A percentile compares a stretch with the other conserved stretches of the same genome.
phyloP scores from a whole-genome alignment of 2,888 invertebrate genomes.

The Busseola fusca region DNA sequence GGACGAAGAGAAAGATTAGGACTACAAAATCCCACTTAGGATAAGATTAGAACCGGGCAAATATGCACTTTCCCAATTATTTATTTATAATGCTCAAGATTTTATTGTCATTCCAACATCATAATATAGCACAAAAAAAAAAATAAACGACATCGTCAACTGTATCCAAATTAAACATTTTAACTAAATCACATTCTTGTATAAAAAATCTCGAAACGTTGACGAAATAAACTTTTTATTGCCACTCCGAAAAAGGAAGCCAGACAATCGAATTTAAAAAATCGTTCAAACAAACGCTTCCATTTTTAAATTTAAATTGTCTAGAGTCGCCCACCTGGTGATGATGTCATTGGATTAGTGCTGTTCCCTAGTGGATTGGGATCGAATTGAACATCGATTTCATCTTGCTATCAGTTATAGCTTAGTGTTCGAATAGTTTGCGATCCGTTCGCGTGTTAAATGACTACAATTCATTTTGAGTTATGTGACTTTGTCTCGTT shows the following conservation, averaged over 20 bases:
- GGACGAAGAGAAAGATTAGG: no score
- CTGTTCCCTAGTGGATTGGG: conserved; percentile 68
- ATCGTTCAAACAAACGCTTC: conserved; percentile 54
- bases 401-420: conserved; percentile 55
- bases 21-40: not conserved
- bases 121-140: conserved; percentile 22
- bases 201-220: conserved; percentile 38
- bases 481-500: conserved; percentile 84
- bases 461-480: conserved; percentile 82
- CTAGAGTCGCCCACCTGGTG: conserved; percentile 67
- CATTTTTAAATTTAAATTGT: conserved; percentile 69
- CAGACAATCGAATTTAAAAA: conserved; percentile 60
- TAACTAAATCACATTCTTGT: conserved; percentile 28
- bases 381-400: conserved; percentile 74
- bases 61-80: conserved; percentile 10
- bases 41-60: not conserved
- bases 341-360: conserved; percentile 76
- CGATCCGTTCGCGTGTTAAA: conserved; percentile 81
- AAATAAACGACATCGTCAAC: conserved; percentile 18
- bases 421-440: conserved; percentile 64
- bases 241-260: conserved; percentile 59
- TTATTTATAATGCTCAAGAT: conserved; percentile 12
- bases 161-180: conserved; percentile 52
- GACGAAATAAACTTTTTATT: conserved; percentile 52
- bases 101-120: conserved; percentile 20